Conservation (phyloP, 2,797 vertebrate species). For the Cossypha polioptera region DNA sequence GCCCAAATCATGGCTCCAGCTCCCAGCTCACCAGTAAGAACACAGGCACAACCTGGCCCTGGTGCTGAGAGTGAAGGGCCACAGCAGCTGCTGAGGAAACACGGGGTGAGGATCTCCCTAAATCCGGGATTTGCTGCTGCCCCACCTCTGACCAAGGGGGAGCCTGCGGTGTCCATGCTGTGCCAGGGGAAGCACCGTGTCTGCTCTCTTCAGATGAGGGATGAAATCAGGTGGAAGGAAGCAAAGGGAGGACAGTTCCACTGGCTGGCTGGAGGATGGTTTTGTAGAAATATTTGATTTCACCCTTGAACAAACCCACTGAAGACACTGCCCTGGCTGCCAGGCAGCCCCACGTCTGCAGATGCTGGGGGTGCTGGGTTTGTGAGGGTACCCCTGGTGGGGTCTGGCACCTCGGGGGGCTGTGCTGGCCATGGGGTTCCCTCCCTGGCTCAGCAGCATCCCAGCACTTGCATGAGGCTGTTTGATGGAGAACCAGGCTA, state of each 20-base stretch:
- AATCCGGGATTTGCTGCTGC: background rate
- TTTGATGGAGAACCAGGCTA: background rate
- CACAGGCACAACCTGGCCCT: background rate
- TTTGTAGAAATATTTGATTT: background rate
- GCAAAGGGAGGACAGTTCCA: background rate
- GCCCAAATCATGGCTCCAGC: background rate
- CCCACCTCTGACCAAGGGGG: background rate
- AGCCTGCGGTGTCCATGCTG: rapidly evolving
- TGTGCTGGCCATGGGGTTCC: background rate
- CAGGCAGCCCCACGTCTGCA: rapidly evolving
- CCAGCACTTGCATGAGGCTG: background rate
- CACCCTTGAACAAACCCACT: background rate
- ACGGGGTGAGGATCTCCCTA: rapidly evolving
- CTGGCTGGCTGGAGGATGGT: background rate
- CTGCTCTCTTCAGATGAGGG: background rate
- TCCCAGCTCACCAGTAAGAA: rapidly evolving
- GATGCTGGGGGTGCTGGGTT: background rate
- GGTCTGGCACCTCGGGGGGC: rapidly evolving
- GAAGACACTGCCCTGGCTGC: background rate
- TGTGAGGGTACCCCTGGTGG: background rate
- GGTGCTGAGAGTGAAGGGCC: background rate
- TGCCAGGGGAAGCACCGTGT: background rate
- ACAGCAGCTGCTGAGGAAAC: background rate
- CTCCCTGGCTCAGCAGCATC: background rate
- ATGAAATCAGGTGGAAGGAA: background rate